Conservation (phyloP, 1,140 invertebrate species). For the Papilio xuthus region DNA sequence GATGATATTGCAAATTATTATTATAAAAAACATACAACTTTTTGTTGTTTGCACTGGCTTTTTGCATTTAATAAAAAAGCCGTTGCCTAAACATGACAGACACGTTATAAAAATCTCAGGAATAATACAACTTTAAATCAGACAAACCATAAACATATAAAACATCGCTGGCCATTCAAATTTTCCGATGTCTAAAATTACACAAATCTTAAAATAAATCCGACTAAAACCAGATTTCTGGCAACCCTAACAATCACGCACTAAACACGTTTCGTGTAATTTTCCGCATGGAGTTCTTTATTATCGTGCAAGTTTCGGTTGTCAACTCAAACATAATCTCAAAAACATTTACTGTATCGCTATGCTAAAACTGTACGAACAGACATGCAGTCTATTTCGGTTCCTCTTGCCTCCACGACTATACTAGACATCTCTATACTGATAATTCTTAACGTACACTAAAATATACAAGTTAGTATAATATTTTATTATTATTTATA, state of each 20-base stretch:
- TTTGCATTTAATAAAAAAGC: too few relatives aligned
- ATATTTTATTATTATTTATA: background rate
- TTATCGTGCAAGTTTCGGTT: conserved; percentile 36
- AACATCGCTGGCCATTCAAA: background rate
- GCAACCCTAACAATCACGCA: conserved; percentile 35
- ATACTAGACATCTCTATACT: background rate
- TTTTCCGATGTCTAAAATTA: conserved; percentile 1
- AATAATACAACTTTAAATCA: background rate
- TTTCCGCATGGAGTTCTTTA: conserved; percentile 33
- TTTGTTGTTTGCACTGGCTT: too few relatives aligned
- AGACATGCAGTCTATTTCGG: conserved; percentile 14
- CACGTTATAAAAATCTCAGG: too few relatives aligned
- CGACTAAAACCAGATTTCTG: conserved; percentile 19
- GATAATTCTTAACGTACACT: background rate
- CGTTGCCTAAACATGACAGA: too few relatives aligned
- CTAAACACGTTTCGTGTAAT: conserved; percentile 29
- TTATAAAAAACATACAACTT: too few relatives aligned
- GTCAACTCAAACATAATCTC: conserved; percentile 25
- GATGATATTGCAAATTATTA: too few relatives aligned
- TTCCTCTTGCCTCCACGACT: background rate
- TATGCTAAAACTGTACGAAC: background rate
- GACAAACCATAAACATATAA: background rate
- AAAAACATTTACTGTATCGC: conserved; percentile 28
- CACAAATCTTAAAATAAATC: conserved; percentile 24
- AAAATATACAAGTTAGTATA: background rate